phyloP scores from a whole-genome alignment of 2,113 vertebrate species.

The Axis porcinus region DNA sequence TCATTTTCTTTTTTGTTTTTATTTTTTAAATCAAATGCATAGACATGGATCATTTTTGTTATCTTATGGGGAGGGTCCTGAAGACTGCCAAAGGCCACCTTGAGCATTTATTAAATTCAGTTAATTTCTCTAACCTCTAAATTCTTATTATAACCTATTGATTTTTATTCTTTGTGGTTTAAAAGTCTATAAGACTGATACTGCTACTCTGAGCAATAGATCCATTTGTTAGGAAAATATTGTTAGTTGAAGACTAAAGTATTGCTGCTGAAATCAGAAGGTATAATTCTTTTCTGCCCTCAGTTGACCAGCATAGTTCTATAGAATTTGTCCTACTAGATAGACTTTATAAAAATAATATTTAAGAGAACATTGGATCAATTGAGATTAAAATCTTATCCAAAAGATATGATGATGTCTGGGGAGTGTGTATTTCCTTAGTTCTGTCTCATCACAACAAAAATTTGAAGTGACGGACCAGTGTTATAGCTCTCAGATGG shows the following conservation, averaged over 20 bases:
- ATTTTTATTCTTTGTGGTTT: background rate
- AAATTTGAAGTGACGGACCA: fast-evolving
- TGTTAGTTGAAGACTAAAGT: background rate
- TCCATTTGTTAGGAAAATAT: background rate
- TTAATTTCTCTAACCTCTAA: background rate
- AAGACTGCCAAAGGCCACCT: background rate
- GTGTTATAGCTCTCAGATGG: fast-evolving
- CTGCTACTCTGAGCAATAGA: background rate
- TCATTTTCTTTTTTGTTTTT: background rate
- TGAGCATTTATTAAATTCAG: background rate
- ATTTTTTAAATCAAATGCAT: background rate
- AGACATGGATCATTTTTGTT: background rate
- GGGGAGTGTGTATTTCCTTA: background rate
- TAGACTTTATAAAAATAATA: background rate
- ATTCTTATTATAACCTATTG: background rate
- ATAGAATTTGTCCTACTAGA: background rate
- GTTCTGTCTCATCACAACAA: background rate
- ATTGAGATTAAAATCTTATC: background rate
- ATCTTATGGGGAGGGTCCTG: background rate
- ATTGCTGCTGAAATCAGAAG: background rate
- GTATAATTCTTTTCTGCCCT: background rate
- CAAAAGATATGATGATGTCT: background rate
- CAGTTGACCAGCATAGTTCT: background rate
- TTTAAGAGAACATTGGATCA: background rate
- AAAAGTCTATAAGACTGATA: background rate